Evolutionary conservation across 2,888 invertebrate genomes (phyloP).

Genomic region (Adelognathus sp.): DNA sequence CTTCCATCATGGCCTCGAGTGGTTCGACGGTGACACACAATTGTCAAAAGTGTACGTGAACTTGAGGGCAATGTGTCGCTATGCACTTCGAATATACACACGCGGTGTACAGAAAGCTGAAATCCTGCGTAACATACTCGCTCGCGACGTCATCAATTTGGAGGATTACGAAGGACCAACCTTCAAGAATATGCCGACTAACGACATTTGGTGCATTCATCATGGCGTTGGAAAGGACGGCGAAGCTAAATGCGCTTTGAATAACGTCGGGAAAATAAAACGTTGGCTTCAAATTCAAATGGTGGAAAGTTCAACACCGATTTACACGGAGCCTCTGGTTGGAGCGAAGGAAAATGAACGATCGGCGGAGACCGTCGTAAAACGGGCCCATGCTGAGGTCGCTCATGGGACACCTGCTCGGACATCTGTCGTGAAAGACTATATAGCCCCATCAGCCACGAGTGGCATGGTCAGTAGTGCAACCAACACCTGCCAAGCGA

Average conservation of each 20-base stretch:
- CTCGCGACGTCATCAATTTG: neutral
- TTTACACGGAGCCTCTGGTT: neutral
- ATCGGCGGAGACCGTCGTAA: too few species aligned
- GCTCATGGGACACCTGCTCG: too few species aligned
- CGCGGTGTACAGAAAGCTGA: neutral
- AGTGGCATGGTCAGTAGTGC: too few species aligned
- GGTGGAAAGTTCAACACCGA: neutral
- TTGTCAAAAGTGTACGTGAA: neutral
- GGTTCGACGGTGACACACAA: constrained; percentile 24
- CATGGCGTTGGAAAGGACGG: neutral
- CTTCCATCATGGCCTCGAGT: constrained; percentile 21
- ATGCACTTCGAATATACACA: neutral
- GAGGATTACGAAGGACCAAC: neutral
- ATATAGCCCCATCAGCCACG: too few species aligned
- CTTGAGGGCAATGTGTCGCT: neutral
- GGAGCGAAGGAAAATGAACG: neutral
- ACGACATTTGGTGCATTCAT: neutral
- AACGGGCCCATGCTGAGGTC: too few species aligned
- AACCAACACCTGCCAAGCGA: too few species aligned
- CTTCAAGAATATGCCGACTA: neutral
- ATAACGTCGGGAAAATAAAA: neutral
- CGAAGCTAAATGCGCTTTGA: neutral
- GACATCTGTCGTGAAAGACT: too few species aligned
- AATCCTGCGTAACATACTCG: neutral
- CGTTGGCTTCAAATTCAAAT: neutral